Conservation (phyloP, 2,797 vertebrate species). For the Gymnothorax reevesii region DNA sequence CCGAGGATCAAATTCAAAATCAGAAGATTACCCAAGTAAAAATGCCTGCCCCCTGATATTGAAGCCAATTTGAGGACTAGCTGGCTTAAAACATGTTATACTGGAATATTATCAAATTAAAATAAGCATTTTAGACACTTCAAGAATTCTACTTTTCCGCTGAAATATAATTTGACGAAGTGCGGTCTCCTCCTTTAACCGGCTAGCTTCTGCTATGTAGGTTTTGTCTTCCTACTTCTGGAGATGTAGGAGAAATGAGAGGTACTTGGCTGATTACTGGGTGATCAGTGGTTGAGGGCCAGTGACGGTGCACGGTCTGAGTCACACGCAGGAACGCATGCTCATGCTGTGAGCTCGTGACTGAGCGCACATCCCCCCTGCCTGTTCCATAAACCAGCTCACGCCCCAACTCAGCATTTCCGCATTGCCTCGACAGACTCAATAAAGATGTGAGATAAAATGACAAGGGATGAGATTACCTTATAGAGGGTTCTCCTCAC, state of each 20-base stretch:
- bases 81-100: no score
- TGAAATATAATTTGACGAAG: no score
- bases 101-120: no score
- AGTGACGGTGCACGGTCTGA: not conserved
- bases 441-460: constrained; percentile 3
- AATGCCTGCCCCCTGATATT: no score
- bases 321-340: not conserved
- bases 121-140: no score
- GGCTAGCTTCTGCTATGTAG: not conserved
- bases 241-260: not conserved
- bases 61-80: no score
- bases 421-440: not conserved
- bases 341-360: not conserved
- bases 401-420: not conserved
- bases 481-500: not conserved
- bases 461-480: constrained; percentile 11
- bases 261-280: not conserved
- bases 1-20: no score
- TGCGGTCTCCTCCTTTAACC: no score
- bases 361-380: not conserved
- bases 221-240: not conserved
- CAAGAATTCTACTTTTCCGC: no score
- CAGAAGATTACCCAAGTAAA: no score
- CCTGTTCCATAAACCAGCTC: not conserved
- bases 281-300: not conserved